A percentile compares a stretch with the other conserved stretches of the same genome.
Evolutionary conservation across 1,140 invertebrate genomes (phyloP).

Genomic region (Conus betulinus): DNA sequence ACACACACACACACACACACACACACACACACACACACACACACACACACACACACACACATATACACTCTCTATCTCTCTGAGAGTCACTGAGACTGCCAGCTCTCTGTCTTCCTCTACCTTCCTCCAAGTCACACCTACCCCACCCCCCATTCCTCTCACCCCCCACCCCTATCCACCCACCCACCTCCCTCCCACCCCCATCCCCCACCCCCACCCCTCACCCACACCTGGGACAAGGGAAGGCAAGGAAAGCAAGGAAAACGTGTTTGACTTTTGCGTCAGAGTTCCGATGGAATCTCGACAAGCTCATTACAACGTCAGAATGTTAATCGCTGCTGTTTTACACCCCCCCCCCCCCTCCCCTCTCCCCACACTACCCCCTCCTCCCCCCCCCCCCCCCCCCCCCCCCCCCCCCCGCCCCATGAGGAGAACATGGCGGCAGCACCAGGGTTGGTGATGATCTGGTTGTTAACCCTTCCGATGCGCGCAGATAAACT

Average conservation of each 20-base stretch:
- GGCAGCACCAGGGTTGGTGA: neutral
- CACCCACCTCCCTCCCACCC: neutral
- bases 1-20: neutral
- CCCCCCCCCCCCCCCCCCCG: neutral
- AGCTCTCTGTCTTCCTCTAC: too few species aligned
- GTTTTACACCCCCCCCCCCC: neutral
- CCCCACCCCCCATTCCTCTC: neutral
- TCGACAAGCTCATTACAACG: slow-evolving; percentile 26
- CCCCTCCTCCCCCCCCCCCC: neutral
- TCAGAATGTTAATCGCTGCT: slow-evolving; percentile 27
- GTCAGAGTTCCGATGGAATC: slow-evolving; percentile 18
- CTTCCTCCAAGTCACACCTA: neutral
- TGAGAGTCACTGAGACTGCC: neutral
- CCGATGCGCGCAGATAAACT: neutral
- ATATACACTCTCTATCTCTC: neutral
- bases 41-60: slow-evolving; percentile 1
- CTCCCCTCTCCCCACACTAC: neutral
- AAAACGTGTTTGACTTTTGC: slow-evolving; percentile 12
- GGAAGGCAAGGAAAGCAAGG: neutral
- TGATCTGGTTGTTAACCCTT: slow-evolving; percentile 13
- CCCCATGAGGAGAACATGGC: too few species aligned
- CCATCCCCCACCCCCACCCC: neutral
- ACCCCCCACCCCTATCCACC: neutral
- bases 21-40: slow-evolving; percentile 8
- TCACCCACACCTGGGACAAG: neutral